A percentile compares a stretch with the other conserved stretches of the same genome.
Conservation (phyloP, 1,140 invertebrate genomes). For the Tyrophagus putrescentiae region DNA sequence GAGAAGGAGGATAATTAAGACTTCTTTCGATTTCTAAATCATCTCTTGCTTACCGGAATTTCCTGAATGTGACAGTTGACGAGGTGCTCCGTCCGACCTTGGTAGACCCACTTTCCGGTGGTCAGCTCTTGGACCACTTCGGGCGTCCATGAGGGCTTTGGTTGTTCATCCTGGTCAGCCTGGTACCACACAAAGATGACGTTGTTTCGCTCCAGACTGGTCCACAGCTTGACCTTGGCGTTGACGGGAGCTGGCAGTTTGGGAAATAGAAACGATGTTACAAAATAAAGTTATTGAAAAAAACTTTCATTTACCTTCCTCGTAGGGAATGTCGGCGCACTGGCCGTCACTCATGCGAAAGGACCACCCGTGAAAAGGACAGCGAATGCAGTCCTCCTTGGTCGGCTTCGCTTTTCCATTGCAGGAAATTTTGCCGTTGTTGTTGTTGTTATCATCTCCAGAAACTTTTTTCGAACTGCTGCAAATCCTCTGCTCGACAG, state of each 20-base stretch:
- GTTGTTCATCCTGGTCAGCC: slow-evolving; percentile 46
- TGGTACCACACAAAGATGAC: slow-evolving; percentile 71
- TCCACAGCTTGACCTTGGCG: slow-evolving; percentile 45
- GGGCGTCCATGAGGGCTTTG: slow-evolving; percentile 57
- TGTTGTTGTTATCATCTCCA: neutral
- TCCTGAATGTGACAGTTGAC: slow-evolving; percentile 43
- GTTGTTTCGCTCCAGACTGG: slow-evolving; percentile 49
- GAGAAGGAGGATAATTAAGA: slow-evolving; percentile 47
- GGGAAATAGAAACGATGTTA: neutral
- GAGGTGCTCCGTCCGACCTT: slow-evolving; percentile 53
- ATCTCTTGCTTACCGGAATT: neutral
- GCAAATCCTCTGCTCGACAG: slow-evolving; percentile 40
- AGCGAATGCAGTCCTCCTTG: slow-evolving; percentile 52
- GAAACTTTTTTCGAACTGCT: neutral
- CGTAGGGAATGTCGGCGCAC: slow-evolving; percentile 54
- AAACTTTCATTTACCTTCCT: slow-evolving; percentile 25
- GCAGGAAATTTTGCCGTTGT: neutral
- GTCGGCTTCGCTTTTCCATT: neutral
- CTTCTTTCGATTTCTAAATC: neutral
- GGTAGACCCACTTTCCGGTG: slow-evolving; percentile 45
- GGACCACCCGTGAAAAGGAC: slow-evolving; percentile 73
- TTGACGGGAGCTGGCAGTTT: slow-evolving; percentile 19
- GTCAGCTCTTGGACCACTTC: slow-evolving; percentile 41
- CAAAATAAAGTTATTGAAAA: neutral
- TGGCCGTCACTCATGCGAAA: slow-evolving; percentile 55